These are phyloP conservation scores for Nylanderia fulva DNA, from an alignment of 1,140 invertebrate species.

Conservation along the genomic window DNA sequence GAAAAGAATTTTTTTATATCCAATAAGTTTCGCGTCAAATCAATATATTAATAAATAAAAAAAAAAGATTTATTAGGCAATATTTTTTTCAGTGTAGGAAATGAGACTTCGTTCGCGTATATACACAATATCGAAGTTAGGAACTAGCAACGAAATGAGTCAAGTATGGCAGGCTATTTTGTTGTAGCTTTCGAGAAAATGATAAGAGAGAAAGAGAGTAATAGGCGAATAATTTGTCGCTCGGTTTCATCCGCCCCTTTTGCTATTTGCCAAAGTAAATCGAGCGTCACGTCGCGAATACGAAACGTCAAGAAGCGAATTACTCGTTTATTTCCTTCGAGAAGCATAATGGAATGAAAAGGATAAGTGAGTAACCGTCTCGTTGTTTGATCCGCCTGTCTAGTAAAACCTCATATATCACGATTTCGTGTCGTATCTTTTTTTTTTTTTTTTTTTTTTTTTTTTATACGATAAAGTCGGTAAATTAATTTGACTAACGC, in stretches of 20 bases:
- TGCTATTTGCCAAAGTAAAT: too few relatives aligned
- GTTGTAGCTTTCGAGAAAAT: background rate
- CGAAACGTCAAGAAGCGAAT: too few relatives aligned
- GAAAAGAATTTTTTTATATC: too few relatives aligned
- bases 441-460: background rate
- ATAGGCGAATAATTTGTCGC: slow-evolving; percentile 32
- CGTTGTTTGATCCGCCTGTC: background rate
- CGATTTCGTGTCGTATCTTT: background rate
- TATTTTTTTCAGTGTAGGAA: too few relatives aligned
- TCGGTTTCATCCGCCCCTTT: background rate
- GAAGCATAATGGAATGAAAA: too few relatives aligned
- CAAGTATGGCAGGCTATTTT: slow-evolving; percentile 9
- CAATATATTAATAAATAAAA: too few relatives aligned
- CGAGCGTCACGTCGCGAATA: too few relatives aligned
- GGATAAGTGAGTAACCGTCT: background rate
- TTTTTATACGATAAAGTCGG: background rate
- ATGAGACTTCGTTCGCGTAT: background rate
- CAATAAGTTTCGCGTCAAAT: too few relatives aligned
- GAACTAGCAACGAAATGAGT: background rate
- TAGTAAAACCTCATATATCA: too few relatives aligned
- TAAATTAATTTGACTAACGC: background rate
- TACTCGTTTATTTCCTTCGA: too few relatives aligned
- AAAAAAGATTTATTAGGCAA: too few relatives aligned
- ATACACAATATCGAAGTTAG: slow-evolving; percentile 9
- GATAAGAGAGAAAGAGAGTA: background rate